phyloP scores from a whole-genome alignment of 2,797 vertebrate species.

The Rhodeus uyekii region DNA sequence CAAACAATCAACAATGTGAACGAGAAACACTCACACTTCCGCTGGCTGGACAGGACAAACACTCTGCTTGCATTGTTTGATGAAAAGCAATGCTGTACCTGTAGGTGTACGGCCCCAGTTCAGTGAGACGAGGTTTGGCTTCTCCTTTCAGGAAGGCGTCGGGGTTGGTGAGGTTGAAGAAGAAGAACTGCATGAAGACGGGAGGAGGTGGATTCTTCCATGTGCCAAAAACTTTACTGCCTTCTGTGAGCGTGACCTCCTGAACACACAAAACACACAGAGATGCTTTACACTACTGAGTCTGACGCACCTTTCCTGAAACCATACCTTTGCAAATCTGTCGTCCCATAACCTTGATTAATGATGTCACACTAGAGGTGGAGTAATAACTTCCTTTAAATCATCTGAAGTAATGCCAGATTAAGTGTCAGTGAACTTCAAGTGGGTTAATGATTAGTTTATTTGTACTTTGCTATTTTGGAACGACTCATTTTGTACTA shows the following conservation, averaged over 20 bases:
- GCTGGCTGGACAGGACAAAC: not conserved
- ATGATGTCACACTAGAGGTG: too few relatives aligned
- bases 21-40: not conserved
- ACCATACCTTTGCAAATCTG: too few relatives aligned
- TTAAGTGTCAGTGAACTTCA: too few relatives aligned
- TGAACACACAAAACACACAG: conserved; percentile 52
- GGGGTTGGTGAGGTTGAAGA: conserved; percentile 79
- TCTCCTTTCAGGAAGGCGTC: conserved; percentile 61
- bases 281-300: too few relatives aligned
- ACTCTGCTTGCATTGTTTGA: not conserved
- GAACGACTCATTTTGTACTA: too few relatives aligned
- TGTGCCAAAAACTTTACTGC: conserved; percentile 76
- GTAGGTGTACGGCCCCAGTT: conserved; percentile 81
- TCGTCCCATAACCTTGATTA: too few relatives aligned
- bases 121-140: conserved; percentile 65
- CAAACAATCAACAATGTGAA: not conserved
- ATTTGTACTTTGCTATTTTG: too few relatives aligned
- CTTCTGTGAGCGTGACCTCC: conserved; percentile 79
- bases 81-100: conserved; percentile 62
- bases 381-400: too few relatives aligned
- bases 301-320: too few relatives aligned
- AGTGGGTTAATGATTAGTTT: too few relatives aligned
- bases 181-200: conserved; percentile 80
- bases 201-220: conserved; percentile 81
- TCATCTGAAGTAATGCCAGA: too few relatives aligned